phyloP scores from a whole-genome alignment of 2,797 vertebrate genomes.

The Platyrinchus mystaceus region DNA sequence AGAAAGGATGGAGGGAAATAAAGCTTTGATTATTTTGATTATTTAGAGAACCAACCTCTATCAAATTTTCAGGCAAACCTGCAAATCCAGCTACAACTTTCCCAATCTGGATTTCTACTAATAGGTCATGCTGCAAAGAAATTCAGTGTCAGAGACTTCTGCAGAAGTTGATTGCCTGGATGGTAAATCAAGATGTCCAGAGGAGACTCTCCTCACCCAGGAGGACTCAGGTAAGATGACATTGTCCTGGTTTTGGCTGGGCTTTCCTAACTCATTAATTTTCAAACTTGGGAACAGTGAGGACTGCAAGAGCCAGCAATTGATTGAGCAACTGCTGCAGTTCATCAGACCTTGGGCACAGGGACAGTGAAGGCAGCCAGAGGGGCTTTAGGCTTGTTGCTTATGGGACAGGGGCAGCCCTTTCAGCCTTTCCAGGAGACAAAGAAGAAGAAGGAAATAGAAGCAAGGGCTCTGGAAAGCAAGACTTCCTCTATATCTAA shows the following conservation, averaged over 20 bases:
- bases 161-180: not conserved
- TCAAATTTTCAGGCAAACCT: not conserved
- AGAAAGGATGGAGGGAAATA: not conserved
- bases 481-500: not conserved
- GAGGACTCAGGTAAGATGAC: not conserved
- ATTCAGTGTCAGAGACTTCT: not conserved
- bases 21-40: not conserved
- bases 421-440: not conserved
- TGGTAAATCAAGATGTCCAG: not conserved
- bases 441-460: not conserved
- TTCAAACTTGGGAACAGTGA: accelerated
- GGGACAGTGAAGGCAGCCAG: not conserved
- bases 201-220: not conserved
- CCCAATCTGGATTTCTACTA: not conserved
- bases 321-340: not conserved
- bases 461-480: not conserved
- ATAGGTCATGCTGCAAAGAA: not conserved
- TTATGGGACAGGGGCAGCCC: accelerated
- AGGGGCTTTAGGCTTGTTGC: not conserved
- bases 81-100: not conserved
- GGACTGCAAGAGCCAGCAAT: not conserved
- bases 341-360: not conserved
- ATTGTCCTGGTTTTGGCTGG: not conserved
- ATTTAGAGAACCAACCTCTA: not conserved
- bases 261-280: not conserved